Percentiles rank a stretch among this genome's conserved stretches.
These are phyloP conservation scores for Trisateles emortualis DNA, from an alignment of 2,888 invertebrate species.

Conservation along the genomic window DNA sequence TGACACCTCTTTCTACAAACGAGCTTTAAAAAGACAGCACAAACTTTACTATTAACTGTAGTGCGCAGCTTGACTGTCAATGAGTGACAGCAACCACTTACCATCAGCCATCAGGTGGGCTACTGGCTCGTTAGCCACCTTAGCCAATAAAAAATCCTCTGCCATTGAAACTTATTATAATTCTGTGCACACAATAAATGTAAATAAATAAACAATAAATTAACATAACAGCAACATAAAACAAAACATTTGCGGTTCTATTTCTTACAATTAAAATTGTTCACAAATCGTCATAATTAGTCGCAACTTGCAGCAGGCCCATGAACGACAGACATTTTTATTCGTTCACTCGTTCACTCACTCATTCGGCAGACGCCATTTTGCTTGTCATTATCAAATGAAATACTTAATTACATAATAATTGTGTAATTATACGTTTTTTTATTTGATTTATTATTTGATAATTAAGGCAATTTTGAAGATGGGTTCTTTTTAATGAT, in stretches of 20 bases:
- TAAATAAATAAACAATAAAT: not conserved
- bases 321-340: slow-evolving; percentile 30
- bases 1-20: too few species aligned
- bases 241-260: slow-evolving; percentile 35
- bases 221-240: slow-evolving; percentile 11
- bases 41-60: too few species aligned
- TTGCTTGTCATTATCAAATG: slow-evolving; percentile 40
- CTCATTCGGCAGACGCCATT: slow-evolving; percentile 29
- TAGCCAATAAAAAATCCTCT: too few species aligned
- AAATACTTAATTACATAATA: slow-evolving; percentile 28
- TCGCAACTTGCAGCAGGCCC: slow-evolving; percentile 2
- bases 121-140: not conserved
- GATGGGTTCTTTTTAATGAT: too few species aligned
- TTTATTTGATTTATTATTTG: slow-evolving; percentile 17
- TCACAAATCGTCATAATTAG: slow-evolving; percentile 42
- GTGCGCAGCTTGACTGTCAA: too few species aligned
- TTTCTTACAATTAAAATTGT: slow-evolving; percentile 41
- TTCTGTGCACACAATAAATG: not conserved
- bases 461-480: slow-evolving; percentile 8
- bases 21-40: too few species aligned
- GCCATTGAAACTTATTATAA: too few species aligned
- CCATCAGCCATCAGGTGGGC: too few species aligned
- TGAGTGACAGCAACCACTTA: too few species aligned
- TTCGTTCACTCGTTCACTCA: slow-evolving; percentile 15
- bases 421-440: slow-evolving; percentile 40